Base-by-base conservation (phyloP, 2,113 vertebrate genomes). In the Benitochromis conjunctus region DNA sequence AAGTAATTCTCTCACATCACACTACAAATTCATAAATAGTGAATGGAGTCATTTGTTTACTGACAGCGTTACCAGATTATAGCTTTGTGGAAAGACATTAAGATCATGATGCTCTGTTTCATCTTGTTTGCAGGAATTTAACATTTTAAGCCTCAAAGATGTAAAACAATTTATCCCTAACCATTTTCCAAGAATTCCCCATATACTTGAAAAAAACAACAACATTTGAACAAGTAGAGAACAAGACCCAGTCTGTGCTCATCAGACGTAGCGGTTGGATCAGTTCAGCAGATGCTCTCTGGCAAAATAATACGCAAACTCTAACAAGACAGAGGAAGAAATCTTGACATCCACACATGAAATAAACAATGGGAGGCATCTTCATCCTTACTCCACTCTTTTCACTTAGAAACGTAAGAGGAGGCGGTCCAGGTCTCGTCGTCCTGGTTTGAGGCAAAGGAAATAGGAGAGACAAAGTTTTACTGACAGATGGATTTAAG, bases 391-490 rank as follows among this genome's bases (percentile, higher is more conserved):
- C 2, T 31, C 48, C 46, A 53, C 26, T 31, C 10, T 76, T 31
- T 56, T 84, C 18, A 2, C 19, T 87, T 58, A 88, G 64, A 53
- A 31, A 46, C 48, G 4, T 71, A 48, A 87, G 31, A 69, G 54
- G 29, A 56, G 19, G 36, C 5, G 34, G 74, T 81, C 71, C 41
- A 74, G 6, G 64, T 81, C 38, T 86, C 54, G 13, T 6, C 60
- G 56, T 74, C 79, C 26, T 74, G 36, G 80, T 77, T 71, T 71
- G 14, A 86, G 54, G n/a, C 55, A 81, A 83, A 89, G 43, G 51
- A 78, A 48, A 29, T 56, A 29, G 10, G 31, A 19, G 57, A 71
- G 34, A 38, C 5, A 66, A 77, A 38, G 55, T 64, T 66, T 55
- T 71, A 24, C 38, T 82, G 80, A 62, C 58, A 60, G 87, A 88